Conservation (phyloP, 2,113 vertebrate genomes). For the Nibea albiflora region DNA sequence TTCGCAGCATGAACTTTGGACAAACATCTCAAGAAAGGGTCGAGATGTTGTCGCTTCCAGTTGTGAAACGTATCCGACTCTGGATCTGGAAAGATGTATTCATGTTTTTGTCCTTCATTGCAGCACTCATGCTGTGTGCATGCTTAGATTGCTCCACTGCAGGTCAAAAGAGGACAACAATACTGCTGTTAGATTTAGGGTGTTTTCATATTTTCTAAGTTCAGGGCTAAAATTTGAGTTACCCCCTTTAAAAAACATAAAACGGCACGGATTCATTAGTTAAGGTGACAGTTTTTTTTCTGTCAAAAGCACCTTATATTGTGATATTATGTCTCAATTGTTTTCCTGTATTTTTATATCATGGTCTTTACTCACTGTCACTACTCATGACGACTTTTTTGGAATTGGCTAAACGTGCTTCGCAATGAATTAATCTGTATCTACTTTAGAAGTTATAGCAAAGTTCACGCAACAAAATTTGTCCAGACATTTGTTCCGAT, state of each 20-base stretch:
- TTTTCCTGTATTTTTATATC: neutral
- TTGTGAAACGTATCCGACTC: neutral
- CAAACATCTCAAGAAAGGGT: neutral
- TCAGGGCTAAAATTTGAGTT: neutral
- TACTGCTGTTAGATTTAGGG: neutral
- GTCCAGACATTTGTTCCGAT: neutral
- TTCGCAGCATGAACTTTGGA: slow-evolving; percentile 12
- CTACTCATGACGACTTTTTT: neutral
- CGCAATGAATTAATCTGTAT: too few species aligned
- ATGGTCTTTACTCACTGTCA: neutral
- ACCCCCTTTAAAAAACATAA: neutral
- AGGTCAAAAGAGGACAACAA: neutral
- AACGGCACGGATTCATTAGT: neutral
- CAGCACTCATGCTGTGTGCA: neutral
- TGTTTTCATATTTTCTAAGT: neutral
- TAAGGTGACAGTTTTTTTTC: neutral
- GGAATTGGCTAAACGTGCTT: neutral
- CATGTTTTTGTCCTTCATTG: neutral
- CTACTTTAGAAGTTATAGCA: neutral
- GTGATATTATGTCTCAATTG: neutral
- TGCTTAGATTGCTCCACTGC: neutral
- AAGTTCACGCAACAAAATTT: neutral
- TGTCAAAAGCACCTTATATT: neutral
- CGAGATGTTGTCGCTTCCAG: neutral
- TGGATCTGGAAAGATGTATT: neutral